phyloP scores from a whole-genome alignment of 2,888 invertebrate species.

The Matsumyia berberina region DNA sequence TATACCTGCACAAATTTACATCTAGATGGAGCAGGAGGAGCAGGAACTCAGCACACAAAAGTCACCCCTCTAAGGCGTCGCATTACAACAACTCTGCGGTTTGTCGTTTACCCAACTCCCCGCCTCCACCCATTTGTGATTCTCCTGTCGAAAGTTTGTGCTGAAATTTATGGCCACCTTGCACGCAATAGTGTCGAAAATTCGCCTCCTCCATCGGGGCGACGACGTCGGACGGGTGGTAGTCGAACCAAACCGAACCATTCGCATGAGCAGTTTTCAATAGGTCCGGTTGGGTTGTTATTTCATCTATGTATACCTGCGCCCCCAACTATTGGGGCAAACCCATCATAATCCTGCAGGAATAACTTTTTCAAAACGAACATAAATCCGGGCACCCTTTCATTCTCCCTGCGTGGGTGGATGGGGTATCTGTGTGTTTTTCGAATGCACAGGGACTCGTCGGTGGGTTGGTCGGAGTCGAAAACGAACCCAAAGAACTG shows the following conservation, averaged over 20 bases:
- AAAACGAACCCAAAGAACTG: constrained; percentile 27
- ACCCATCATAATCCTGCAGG: constrained; percentile 58
- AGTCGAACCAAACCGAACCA: constrained; percentile 3
- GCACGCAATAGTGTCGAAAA: constrained; percentile 74
- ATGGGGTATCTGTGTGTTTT: background rate
- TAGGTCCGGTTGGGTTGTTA: constrained; percentile 20
- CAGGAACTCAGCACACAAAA: constrained; percentile 17
- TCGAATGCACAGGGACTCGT: constrained; percentile 1
- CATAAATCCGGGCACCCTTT: constrained; percentile 46
- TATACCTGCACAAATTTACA: constrained; percentile 38
- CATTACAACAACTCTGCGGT: constrained; percentile 53
- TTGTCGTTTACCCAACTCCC: constrained; percentile 48
- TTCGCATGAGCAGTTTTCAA: constrained; percentile 60
- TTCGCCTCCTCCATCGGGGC: constrained; percentile 7
- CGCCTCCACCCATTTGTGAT: constrained; percentile 29
- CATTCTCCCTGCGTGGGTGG: constrained; percentile 9
- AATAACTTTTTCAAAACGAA: constrained; percentile 63
- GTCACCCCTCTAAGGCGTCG: constrained; percentile 11
- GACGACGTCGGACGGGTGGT: background rate
- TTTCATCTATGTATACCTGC: constrained; percentile 8
- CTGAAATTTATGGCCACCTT: constrained; percentile 69
- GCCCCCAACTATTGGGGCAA: background rate
- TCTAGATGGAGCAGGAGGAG: constrained; percentile 4
- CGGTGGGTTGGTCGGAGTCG: background rate
- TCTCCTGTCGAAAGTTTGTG: constrained; percentile 56